phyloP scores from a whole-genome alignment of 1,140 invertebrate genomes.

The Sinella curviseta region DNA sequence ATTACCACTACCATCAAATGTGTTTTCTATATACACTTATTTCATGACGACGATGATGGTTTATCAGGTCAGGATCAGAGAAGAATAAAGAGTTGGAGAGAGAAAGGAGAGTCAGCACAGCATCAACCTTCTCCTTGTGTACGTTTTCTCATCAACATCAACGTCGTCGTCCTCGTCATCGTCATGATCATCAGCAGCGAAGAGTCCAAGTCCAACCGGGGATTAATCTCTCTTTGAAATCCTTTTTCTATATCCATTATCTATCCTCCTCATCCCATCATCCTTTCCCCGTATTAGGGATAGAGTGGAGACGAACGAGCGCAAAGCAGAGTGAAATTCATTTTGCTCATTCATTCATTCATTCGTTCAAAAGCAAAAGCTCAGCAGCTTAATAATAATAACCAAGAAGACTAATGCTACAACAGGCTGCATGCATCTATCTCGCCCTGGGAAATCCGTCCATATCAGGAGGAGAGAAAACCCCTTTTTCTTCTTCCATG shows the following conservation, averaged over 20 bases:
- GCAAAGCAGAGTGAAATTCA: not conserved
- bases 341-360: not conserved
- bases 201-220: constrained; percentile 29
- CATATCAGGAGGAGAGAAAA: not conserved
- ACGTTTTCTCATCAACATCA: not conserved
- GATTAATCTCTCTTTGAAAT: constrained; percentile 42
- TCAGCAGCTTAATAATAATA: not conserved
- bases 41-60: not conserved
- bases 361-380: constrained; percentile 22
- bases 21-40: not conserved
- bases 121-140: not conserved
- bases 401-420: not conserved
- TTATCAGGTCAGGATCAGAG: constrained; percentile 10
- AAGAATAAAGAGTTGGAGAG: not conserved
- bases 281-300: not conserved
- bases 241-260: constrained; percentile 29
- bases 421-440: not conserved
- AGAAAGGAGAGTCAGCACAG: not conserved
- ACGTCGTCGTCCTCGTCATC: not conserved
- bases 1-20: not conserved
- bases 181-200: constrained; percentile 23
- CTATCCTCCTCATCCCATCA: constrained; percentile 14
- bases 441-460: not conserved
- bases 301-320: not conserved
- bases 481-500: not conserved